Evolutionary conservation across 2,888 invertebrate species (phyloP).

Genomic region (Dendrolimus pini): DNA sequence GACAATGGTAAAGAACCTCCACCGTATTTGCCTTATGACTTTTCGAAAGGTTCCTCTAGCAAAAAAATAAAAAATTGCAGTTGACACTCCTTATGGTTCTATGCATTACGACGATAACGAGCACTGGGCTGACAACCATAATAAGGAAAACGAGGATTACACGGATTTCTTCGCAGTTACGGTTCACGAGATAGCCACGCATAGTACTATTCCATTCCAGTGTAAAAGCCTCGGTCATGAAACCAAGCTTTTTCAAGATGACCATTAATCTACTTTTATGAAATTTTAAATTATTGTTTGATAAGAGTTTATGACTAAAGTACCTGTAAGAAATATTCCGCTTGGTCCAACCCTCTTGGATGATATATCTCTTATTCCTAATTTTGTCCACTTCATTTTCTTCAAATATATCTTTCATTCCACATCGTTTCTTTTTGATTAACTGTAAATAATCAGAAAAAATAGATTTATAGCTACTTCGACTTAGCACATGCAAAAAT

Average conservation of each 20-base stretch:
- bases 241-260: conserved; percentile 50
- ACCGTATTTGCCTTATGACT: too few relatives aligned
- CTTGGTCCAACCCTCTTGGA: conserved; percentile 82
- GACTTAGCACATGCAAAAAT: too few relatives aligned
- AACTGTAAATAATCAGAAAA: conserved; percentile 59
- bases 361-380: conserved; percentile 77
- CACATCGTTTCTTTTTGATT: conserved; percentile 81
- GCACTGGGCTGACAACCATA: conserved; percentile 76
- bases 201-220: conserved; percentile 84
- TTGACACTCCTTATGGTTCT: conserved; percentile 79
- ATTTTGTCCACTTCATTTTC: conserved; percentile 23
- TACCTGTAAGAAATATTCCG: conserved; percentile 82
- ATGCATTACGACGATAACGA: conserved; percentile 90
- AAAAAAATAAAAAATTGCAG: too few relatives aligned
- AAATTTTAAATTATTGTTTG: too few relatives aligned
- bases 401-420: conserved; percentile 79
- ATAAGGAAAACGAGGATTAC: conserved; percentile 58
- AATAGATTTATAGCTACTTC: too few relatives aligned
- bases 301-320: too few relatives aligned
- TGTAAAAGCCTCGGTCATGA: conserved; percentile 83
- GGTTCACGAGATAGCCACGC: conserved; percentile 86
- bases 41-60: too few relatives aligned
- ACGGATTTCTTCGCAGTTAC: conserved; percentile 84
- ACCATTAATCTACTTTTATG: too few relatives aligned
- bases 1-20: too few relatives aligned